phyloP scores from a whole-genome alignment of 2,888 invertebrate species.

The Ischnura elegans region DNA sequence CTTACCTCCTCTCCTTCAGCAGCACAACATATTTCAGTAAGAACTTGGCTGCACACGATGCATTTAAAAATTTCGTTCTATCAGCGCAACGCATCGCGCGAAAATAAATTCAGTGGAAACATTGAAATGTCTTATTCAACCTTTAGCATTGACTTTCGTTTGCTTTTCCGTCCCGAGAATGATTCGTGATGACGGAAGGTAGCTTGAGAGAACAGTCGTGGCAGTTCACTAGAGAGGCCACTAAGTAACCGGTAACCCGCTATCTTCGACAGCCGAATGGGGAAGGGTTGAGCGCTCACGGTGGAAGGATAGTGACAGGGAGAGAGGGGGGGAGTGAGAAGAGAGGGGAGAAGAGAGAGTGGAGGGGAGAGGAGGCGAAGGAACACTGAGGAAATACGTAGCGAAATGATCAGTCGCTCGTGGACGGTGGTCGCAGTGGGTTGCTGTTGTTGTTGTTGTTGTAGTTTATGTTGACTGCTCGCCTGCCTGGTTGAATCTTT shows the following conservation, averaged over 20 bases:
- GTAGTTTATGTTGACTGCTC: background rate
- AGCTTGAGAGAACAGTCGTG: conserved; percentile 39
- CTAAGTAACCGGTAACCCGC: conserved; percentile 57
- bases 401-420: conserved; percentile 31
- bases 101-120: no score
- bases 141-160: background rate
- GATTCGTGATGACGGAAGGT: background rate
- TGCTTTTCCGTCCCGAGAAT: background rate
- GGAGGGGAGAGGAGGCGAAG: background rate
- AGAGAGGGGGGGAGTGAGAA: background rate
- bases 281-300: conserved; percentile 5
- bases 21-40: no score
- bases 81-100: no score
- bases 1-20: no score
- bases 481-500: background rate
- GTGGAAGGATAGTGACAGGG: background rate
- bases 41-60: no score
- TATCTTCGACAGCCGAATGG: conserved; percentile 39
- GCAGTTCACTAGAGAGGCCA: conserved; percentile 52
- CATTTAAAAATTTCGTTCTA: no score
- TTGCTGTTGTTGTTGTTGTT: background rate
- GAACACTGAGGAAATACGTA: background rate
- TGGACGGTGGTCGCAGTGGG: background rate
- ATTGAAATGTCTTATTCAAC: no score
- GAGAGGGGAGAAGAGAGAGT: background rate